phyloP scores from a whole-genome alignment of 2,888 invertebrate genomes.

The Nysson spinosus region DNA sequence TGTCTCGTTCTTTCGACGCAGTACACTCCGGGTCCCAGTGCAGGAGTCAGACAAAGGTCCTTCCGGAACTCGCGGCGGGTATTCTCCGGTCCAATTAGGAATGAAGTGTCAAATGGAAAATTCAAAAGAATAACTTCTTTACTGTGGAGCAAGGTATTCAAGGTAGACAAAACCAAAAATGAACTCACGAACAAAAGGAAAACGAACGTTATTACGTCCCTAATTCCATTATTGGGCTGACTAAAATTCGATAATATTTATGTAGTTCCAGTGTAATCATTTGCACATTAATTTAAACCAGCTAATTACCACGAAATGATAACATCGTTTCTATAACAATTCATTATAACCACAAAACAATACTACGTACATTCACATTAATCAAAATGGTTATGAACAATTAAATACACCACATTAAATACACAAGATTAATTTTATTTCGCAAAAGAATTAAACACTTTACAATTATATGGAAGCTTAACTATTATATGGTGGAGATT shows the following conservation, averaged over 20 bases:
- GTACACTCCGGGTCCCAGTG: conserved; percentile 13
- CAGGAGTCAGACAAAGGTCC: conserved; percentile 33
- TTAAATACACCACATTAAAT: no score
- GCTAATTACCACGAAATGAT: no score
- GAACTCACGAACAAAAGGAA: conserved; percentile 19
- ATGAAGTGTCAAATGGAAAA: conserved; percentile 44
- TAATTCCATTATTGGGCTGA: conserved; percentile 25
- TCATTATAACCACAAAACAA: no score
- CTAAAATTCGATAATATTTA: conserved; percentile 11
- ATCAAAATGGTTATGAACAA: no score
- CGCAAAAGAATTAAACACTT: no score
- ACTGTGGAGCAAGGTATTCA: conserved; percentile 31
- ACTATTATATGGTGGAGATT: no score
- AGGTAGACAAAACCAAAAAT: conserved; percentile 22
- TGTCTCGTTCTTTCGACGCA: conserved; percentile 30
- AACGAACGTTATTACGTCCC: conserved; percentile 23
- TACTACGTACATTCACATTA: no score
- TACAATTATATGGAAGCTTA: no score
- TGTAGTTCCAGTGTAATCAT: no score
- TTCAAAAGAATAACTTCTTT: conserved; percentile 47
- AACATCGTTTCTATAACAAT: no score
- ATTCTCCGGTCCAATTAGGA: conserved; percentile 50
- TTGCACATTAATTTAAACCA: no score
- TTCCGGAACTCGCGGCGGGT: conserved; percentile 28
- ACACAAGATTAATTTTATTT: no score